These are phyloP conservation scores for Pitta sordida DNA, from an alignment of 2,113 vertebrate genomes.

Conservation along the genomic window DNA sequence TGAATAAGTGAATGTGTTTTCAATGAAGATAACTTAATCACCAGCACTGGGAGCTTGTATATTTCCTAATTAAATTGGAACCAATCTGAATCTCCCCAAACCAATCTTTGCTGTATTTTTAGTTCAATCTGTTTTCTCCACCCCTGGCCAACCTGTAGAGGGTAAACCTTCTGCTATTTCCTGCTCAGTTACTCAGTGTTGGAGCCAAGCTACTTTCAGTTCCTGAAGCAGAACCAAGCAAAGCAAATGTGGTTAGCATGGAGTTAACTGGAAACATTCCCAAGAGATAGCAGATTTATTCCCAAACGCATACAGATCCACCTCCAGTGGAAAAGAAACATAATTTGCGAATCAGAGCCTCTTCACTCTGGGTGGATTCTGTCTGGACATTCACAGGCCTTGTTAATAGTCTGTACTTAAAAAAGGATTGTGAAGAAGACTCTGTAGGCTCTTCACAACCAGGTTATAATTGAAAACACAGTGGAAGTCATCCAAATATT, in stretches of 20 bases:
- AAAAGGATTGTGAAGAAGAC: not conserved
- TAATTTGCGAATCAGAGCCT: not conserved
- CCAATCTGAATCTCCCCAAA: not conserved
- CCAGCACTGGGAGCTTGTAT: not conserved
- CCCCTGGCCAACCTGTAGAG: conserved; percentile 33
- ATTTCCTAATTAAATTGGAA: conserved; percentile 28
- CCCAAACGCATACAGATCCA: not conserved
- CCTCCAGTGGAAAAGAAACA: not conserved
- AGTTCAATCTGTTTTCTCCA: conserved; percentile 26
- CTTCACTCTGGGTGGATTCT: not conserved
- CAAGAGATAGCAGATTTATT: conserved; percentile 44
- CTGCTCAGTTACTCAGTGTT: conserved; percentile 31
- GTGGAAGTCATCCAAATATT: not conserved
- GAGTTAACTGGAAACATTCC: conserved; percentile 56
- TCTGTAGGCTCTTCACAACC: not conserved
- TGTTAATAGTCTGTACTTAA: not conserved
- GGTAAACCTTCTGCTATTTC: conserved; percentile 57
- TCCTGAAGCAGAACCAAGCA: conserved; percentile 58
- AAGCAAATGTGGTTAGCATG: conserved; percentile 24
- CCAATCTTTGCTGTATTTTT: conserved; percentile 47
- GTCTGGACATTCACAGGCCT: not conserved
- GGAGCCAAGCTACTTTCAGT: conserved; percentile 52
- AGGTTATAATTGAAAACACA: not conserved
- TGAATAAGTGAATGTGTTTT: conserved; percentile 34
- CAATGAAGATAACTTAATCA: conserved; percentile 44